A percentile compares a stretch with the other conserved stretches of the same genome.
Conservation (phyloP, 2,888 invertebrate genomes). For the Pyralis farinalis region DNA sequence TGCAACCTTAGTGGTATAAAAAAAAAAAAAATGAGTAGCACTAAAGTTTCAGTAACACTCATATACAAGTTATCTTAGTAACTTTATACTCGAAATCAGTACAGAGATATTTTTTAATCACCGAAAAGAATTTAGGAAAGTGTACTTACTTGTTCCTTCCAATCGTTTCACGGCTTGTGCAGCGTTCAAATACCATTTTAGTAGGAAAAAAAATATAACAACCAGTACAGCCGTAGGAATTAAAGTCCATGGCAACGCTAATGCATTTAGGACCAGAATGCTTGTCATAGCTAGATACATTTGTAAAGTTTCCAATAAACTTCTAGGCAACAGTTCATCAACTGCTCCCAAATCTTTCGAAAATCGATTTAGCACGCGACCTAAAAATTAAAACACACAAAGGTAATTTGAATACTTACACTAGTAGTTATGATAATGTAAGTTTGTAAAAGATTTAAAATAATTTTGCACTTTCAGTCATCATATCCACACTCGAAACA, state of each 20-base stretch:
- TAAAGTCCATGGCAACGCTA: constrained; percentile 63
- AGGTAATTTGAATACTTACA: too few relatives aligned
- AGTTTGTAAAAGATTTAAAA: too few relatives aligned
- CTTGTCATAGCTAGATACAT: constrained; percentile 63
- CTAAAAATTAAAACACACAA: constrained; percentile 42
- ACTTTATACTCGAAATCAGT: too few relatives aligned
- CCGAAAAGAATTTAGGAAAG: too few relatives aligned
- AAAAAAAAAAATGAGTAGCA: too few relatives aligned
- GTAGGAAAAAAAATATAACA: constrained; percentile 82
- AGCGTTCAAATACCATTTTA: constrained; percentile 86
- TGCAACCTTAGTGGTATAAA: too few relatives aligned
- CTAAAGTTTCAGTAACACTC: too few relatives aligned
- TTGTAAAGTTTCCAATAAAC: constrained; percentile 83
- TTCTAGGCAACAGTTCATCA: constrained; percentile 87
- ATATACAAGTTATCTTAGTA: too few relatives aligned
- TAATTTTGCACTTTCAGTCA: too few relatives aligned
- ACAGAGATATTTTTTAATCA: too few relatives aligned
- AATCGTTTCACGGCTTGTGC: constrained; percentile 88
- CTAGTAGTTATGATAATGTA: too few relatives aligned
- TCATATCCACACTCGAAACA: too few relatives aligned
- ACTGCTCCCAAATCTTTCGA: constrained; percentile 91
- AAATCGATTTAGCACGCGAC: constrained; percentile 87
- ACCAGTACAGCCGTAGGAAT: constrained; percentile 58
- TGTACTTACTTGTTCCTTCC: constrained; percentile 85
- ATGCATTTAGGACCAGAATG: constrained; percentile 57